Percentiles rank a stretch among this genome's conserved stretches.
These are phyloP conservation scores for Brachionus angularis DNA, from an alignment of 1,140 invertebrate species.

Conservation along the genomic window DNA sequence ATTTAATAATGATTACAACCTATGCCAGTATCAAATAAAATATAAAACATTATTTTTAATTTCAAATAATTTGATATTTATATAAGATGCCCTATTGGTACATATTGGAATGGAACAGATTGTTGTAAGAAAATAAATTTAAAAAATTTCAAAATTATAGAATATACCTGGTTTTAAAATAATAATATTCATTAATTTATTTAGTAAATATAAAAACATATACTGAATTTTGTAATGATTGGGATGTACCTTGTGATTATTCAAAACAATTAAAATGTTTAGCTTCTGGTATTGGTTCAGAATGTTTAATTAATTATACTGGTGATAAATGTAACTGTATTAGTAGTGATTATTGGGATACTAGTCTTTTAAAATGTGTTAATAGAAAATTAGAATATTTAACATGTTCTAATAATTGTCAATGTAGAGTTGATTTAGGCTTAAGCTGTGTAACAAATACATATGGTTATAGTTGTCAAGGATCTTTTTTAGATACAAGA, in stretches of 20 bases:
- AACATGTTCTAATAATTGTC: not conserved
- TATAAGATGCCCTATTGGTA: not conserved
- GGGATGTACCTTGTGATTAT: conserved; percentile 35
- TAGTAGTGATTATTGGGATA: conserved; percentile 23
- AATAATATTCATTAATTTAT: too few species aligned
- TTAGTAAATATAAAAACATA: not conserved
- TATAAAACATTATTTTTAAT: not conserved
- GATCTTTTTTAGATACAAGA: not conserved
- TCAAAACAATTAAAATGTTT: conserved; percentile 11
- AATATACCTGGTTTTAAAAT: too few species aligned
- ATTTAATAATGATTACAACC: not conserved
- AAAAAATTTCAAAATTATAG: too few species aligned
- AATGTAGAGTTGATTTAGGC: conserved; percentile 4
- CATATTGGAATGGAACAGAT: conserved; percentile 12
- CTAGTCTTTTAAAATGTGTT: not conserved
- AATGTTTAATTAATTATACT: not conserved
- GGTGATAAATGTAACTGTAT: not conserved
- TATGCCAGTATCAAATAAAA: conserved; percentile 12
- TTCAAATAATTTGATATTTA: not conserved
- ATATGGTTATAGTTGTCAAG: not conserved
- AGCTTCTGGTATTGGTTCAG: not conserved
- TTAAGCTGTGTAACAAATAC: not conserved
- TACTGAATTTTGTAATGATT: not conserved
- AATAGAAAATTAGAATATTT: not conserved
- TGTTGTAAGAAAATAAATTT: not conserved